Evolutionary conservation across 2,113 vertebrate species (phyloP).

Genomic region (Sialia sialis): DNA sequence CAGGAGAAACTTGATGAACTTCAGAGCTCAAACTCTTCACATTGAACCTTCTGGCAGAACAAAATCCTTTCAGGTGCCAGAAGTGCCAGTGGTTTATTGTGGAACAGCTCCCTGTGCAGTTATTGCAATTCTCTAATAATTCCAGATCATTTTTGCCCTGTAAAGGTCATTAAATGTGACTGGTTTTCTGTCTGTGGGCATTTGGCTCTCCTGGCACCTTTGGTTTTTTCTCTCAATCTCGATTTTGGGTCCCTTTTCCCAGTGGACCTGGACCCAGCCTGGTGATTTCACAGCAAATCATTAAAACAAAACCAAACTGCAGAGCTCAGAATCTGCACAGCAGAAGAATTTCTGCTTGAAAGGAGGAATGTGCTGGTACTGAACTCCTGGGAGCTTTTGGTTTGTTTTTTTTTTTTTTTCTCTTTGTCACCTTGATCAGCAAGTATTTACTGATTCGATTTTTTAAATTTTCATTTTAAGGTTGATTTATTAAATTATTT

Average conservation of each 20-base stretch:
- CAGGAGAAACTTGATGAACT: background rate
- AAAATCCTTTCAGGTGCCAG: background rate
- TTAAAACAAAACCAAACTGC: background rate
- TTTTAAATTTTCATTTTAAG: too few relatives aligned
- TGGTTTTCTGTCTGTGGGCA: background rate
- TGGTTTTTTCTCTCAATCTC: background rate
- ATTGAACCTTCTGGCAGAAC: background rate
- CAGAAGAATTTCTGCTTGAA: background rate
- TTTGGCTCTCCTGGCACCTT: background rate
- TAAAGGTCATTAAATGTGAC: background rate
- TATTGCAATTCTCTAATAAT: background rate
- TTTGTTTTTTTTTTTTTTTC: fast-evolving
- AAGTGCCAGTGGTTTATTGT: background rate
- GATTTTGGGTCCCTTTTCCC: background rate
- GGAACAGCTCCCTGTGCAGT: background rate
- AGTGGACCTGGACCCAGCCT: fast-evolving
- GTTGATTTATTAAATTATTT: too few relatives aligned
- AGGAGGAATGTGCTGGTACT: background rate
- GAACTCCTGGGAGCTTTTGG: background rate
- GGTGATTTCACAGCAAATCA: background rate
- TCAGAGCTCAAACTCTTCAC: background rate
- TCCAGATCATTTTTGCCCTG: background rate
- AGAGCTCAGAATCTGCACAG: background rate
- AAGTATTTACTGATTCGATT: background rate
- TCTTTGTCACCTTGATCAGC: background rate